Conservation (phyloP, 2,113 vertebrate species). For the Phaethon lepturus region DNA sequence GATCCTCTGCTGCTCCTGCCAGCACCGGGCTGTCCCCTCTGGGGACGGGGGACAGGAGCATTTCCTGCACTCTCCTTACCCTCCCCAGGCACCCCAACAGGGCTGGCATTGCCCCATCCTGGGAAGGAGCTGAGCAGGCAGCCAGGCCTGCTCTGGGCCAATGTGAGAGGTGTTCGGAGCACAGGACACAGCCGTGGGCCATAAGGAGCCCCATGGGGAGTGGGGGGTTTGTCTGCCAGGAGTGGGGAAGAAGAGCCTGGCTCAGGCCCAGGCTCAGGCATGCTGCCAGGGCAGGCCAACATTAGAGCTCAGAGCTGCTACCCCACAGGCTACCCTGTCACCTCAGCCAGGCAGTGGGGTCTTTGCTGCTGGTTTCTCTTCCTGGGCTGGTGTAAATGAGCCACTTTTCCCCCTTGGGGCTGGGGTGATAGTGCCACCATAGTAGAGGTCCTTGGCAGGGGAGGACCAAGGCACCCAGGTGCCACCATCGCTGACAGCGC, state of each 20-base stretch:
- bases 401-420: background rate
- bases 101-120: background rate
- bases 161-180: background rate
- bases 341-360: background rate
- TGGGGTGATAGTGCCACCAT: background rate
- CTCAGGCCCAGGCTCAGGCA: fast-evolving
- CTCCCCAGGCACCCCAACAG: background rate
- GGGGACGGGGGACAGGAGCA: background rate
- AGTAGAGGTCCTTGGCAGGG: background rate
- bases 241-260: background rate
- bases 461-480: background rate
- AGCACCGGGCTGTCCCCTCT: background rate
- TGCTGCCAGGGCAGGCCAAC: background rate
- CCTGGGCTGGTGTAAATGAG: background rate
- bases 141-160: background rate
- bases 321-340: background rate
- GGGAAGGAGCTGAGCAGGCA: background rate
- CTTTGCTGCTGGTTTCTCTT: background rate
- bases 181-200: background rate
- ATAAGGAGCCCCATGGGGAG: background rate
- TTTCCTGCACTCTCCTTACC: background rate
- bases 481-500: fast-evolving
- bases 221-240: background rate
- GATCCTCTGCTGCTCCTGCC: background rate
- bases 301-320: background rate